Conservation (phyloP, 1,140 invertebrate genomes). For the Cyclargus thomasi region DNA sequence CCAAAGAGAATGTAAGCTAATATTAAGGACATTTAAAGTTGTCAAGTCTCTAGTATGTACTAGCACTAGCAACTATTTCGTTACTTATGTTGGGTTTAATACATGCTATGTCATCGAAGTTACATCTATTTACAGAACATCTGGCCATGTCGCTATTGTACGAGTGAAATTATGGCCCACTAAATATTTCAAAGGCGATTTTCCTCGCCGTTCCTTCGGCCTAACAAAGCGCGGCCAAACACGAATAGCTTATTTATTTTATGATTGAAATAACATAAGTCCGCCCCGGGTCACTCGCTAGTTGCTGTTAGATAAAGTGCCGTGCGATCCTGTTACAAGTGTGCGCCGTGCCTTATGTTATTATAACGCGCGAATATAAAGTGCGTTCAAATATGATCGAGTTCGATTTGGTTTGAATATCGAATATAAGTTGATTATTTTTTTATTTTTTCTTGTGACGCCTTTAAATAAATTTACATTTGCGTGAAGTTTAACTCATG, state of each 20-base stretch:
- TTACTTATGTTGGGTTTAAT: neutral
- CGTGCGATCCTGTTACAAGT: no score
- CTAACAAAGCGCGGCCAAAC: neutral
- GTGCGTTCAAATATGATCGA: neutral
- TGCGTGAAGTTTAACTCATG: no score
- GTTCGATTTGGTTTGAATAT: neutral
- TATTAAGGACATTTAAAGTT: no score
- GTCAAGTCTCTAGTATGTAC: neutral
- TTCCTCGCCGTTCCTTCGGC: neutral
- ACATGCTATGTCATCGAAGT: neutral
- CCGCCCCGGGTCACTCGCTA: neutral
- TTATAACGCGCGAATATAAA: neutral
- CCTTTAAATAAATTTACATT: neutral
- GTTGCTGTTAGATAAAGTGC: neutral
- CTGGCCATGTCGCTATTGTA: neutral
- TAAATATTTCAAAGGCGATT: neutral
- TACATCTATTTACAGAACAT: neutral
- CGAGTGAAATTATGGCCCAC: neutral
- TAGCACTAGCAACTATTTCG: neutral
- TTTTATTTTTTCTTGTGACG: neutral
- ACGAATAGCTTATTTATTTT: neutral
- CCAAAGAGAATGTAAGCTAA: no score
- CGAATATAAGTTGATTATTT: neutral
- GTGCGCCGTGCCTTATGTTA: neutral
- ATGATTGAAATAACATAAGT: constrained; percentile 3